phyloP scores from a whole-genome alignment of 1,140 invertebrate species.

The Drosophila mojavensis region DNA sequence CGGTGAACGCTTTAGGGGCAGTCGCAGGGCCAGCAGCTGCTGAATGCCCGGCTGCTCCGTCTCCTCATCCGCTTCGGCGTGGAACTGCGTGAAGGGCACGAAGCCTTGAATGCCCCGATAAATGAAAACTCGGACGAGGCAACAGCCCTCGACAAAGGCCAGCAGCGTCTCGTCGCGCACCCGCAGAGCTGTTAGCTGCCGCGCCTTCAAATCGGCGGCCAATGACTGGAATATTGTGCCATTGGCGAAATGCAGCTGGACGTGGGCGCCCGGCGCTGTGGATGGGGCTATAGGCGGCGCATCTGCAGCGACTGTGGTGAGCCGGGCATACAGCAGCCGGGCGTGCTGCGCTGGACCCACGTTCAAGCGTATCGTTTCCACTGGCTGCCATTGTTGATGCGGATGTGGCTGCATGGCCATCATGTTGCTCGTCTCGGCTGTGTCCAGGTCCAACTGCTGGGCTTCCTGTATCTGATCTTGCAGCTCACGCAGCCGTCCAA shows the following conservation, averaged over 20 bases:
- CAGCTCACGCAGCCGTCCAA: conserved; percentile 52
- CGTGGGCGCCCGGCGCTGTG: conserved; percentile 47
- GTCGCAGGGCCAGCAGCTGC: conserved; percentile 42
- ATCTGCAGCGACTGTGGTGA: conserved; percentile 24
- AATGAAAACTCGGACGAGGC: conserved; percentile 57
- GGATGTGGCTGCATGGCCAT: not conserved
- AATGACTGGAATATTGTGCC: conserved; percentile 71
- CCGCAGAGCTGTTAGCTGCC: conserved; percentile 56
- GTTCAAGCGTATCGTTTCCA: conserved; percentile 51
- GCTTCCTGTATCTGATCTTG: conserved; percentile 36
- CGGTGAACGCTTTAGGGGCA: conserved; percentile 44
- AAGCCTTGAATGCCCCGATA: conserved; percentile 80
- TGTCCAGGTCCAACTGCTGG: not conserved
- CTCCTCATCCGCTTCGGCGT: not conserved
- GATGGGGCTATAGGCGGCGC: conserved; percentile 46
- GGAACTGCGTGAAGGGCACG: conserved; percentile 56
- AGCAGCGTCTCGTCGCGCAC: conserved; percentile 72
- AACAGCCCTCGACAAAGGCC: conserved; percentile 72
- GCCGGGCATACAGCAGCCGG: conserved; percentile 53
- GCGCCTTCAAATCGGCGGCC: conserved; percentile 47
- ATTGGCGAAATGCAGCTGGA: conserved; percentile 65
- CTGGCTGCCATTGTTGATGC: conserved; percentile 2
- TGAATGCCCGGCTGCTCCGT: conserved; percentile 13
- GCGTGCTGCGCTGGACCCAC: conserved; percentile 39
- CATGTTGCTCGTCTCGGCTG: not conserved